These are phyloP conservation scores for Ellobium chinense DNA, from an alignment of 2,888 invertebrate species.

Conservation along the genomic window DNA sequence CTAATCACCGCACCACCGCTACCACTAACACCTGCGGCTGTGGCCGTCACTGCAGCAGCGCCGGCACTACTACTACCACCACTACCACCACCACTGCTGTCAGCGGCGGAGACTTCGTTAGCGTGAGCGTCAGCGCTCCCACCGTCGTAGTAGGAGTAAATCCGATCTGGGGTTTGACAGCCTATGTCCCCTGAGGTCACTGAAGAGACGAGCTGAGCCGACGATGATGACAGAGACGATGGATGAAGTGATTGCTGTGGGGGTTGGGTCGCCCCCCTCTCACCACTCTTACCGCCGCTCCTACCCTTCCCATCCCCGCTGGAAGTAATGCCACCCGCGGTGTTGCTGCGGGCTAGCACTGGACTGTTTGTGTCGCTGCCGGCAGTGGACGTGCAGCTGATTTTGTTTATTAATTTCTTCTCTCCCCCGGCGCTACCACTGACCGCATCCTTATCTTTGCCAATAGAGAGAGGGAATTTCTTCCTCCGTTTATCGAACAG, in stretches of 20 bases:
- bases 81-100: background rate
- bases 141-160: background rate
- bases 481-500: constrained; percentile 32
- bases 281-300: background rate
- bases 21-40: background rate
- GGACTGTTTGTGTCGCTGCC: background rate
- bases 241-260: background rate
- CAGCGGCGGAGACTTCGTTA: background rate
- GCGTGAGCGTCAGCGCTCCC: no score
- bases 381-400: background rate
- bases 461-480: constrained; percentile 26
- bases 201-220: background rate
- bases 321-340: background rate
- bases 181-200: background rate
- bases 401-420: background rate
- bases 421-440: background rate
- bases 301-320: background rate
- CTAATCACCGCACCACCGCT: background rate
- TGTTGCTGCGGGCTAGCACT: no score
- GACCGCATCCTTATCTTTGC: constrained; percentile 22
- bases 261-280: background rate
- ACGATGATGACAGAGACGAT: background rate
- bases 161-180: background rate
- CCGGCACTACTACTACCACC: no score
- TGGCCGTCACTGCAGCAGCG: background rate